Percentiles rank a stretch among this genome's conserved stretches.
These are phyloP conservation scores for Synergus umbraculus DNA, from an alignment of 2,888 invertebrate genomes.

Conservation along the genomic window DNA sequence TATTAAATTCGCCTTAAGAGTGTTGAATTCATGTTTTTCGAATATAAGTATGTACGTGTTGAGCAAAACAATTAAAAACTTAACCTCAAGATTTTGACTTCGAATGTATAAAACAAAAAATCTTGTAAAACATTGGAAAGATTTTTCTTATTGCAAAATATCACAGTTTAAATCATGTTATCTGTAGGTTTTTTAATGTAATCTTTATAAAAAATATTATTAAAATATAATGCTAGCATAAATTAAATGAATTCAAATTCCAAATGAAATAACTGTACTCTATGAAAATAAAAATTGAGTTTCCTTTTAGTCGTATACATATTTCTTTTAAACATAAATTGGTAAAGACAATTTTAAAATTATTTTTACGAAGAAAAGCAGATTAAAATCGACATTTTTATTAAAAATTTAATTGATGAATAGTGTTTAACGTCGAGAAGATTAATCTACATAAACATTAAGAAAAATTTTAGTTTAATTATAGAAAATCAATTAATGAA, in stretches of 20 bases:
- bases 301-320: too few species aligned
- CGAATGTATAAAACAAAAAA: too few species aligned
- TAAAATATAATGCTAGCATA: background rate
- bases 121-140: too few species aligned
- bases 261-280: too few species aligned
- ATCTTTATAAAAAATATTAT: background rate
- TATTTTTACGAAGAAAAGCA: background rate
- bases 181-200: background rate
- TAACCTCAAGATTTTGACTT: too few species aligned
- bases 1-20: background rate
- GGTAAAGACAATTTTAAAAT: background rate
- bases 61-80: too few species aligned
- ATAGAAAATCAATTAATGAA: background rate
- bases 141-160: background rate
- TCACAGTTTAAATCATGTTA: background rate
- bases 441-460: background rate
- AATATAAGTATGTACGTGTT: too few species aligned
- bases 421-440: background rate
- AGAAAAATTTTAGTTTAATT: background rate
- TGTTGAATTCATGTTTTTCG: too few species aligned
- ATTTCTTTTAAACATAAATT: too few species aligned
- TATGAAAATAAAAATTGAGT: too few species aligned
- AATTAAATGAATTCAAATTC: background rate
- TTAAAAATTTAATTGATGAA: background rate
- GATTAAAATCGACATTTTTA: background rate